Percentiles rank a stretch among this genome's conserved stretches.
These are phyloP conservation scores for Hirtodrosophila confusa DNA, from an alignment of 2,888 invertebrate species.

Conservation along the genomic window DNA sequence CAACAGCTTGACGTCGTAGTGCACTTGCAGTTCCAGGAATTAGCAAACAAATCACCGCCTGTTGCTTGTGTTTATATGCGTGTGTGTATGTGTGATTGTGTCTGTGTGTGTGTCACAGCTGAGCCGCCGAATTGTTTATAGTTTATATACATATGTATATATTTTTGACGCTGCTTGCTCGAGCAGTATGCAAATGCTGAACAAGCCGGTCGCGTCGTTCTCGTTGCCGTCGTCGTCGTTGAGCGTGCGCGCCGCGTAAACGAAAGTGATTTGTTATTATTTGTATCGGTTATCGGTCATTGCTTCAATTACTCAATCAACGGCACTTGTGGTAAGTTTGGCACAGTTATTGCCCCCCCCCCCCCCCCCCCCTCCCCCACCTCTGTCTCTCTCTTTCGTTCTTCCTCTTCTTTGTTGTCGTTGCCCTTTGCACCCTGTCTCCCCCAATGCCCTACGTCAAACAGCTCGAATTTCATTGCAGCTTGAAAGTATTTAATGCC, in stretches of 20 bases:
- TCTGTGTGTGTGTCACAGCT: conserved; percentile 55
- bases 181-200: conserved; percentile 70
- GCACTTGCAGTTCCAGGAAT: conserved; percentile 43
- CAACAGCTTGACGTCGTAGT: conserved; percentile 7
- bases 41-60: conserved; percentile 45
- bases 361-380: no score
- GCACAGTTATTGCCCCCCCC: conserved; percentile 54
- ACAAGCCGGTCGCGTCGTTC: conserved; percentile 69
- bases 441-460: not conserved
- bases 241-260: conserved; percentile 48
- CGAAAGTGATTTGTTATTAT: conserved; percentile 71
- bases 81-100: conserved; percentile 8
- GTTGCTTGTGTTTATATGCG: conserved; percentile 52
- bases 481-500: conserved; percentile 35
- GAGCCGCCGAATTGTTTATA: conserved; percentile 70
- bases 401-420: not conserved
- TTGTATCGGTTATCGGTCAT: conserved; percentile 53
- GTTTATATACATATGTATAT: conserved; percentile 17
- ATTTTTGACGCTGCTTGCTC: conserved; percentile 33
- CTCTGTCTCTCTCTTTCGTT: not conserved
- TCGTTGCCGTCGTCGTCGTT: conserved; percentile 40
- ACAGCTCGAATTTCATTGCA: conserved; percentile 39
- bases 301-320: conserved; percentile 71
- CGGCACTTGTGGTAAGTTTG: conserved; percentile 74
- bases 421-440: conserved; percentile 1